Base-by-base conservation (phyloP, 2,888 invertebrate species). In the Drosophila lutescens region DNA sequence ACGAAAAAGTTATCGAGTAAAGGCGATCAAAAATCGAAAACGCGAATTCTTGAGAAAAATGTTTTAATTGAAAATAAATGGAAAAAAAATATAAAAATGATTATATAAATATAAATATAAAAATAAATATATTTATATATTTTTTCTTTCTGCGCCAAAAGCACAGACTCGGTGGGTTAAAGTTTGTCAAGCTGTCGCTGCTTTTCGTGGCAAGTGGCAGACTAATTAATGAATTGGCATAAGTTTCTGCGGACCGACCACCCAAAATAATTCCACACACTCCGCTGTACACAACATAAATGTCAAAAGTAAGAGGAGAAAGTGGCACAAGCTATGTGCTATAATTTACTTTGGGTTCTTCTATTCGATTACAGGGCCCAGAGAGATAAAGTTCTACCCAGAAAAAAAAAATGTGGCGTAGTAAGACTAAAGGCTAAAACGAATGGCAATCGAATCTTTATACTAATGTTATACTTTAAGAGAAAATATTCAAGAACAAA, bases 181-280 rank as follows among this genome's bases (percentile, higher is more conserved):
- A 70, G 60, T 81, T 70, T 68, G 55, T 67, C 57, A 60, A 74
- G 62, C 59, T 56, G 58, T 62, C 46, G 59, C 56, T 46, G 59
- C 65, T 54, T 47, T 60, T 61, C 65, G 74, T 63, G 78, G 54
- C 76, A 69, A 79, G 71, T 86, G 81, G 65, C 76, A 84, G 79
- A 84, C 88, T 88, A 86, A 86, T 86, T 86, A 86, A 86, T 86
- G 88, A 86, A 88, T 86, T 88, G 85, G 79, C 88, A 86, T 84
- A 88, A 88, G 85, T 85, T 85, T 86, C 84, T 68, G 68, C 8
- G 34, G 34, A 34, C 34, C 10, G 12, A 38, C 20, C 6, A 40
- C 13, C 20, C 6, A 20, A 30, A 17, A 58, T 32, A 53, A n/a
- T 36, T 23, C 44, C 60, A 43, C 70, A 41, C 43, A 32, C 38